Evolutionary conservation across 64 coral and sea anemone genomes (phyloP).

Genomic region (Dendrophyllia cribrosa): DNA sequence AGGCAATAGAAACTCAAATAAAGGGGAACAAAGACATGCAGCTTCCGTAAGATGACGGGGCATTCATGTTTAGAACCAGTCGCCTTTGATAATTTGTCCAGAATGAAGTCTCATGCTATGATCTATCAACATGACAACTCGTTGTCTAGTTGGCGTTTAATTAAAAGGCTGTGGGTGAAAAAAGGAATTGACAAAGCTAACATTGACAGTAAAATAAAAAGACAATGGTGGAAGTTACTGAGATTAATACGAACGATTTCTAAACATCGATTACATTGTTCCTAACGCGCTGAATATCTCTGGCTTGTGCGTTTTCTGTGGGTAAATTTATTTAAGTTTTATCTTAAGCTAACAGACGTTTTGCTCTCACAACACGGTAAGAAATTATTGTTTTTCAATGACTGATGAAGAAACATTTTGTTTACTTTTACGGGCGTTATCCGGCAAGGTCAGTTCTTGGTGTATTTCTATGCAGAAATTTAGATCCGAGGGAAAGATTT

Average conservation of each 20-base stretch:
- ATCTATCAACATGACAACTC: background rate
- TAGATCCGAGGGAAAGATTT: background rate
- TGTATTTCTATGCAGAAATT: background rate
- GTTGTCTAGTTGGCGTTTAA: constrained; percentile 15
- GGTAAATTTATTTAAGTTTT: background rate
- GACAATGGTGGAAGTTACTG: background rate
- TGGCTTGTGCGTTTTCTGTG: no score
- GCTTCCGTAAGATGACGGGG: background rate
- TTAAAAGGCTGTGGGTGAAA: background rate
- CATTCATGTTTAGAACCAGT: constrained; percentile 17
- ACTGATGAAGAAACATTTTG: background rate
- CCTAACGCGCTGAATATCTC: background rate
- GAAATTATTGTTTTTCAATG: background rate
- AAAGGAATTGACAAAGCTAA: background rate
- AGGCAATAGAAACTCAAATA: background rate
- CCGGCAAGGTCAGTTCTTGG: no score
- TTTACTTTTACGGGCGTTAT: background rate
- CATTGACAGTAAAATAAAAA: background rate
- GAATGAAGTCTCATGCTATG: constrained; percentile 9
- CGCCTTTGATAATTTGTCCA: constrained; percentile 6
- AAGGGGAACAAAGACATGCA: background rate
- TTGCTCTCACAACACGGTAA: background rate
- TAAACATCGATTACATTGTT: background rate
- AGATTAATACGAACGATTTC: background rate
- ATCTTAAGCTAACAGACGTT: background rate